Percentiles rank a stretch among this genome's conserved stretches.
These are phyloP conservation scores for Noctua janthe DNA, from an alignment of 2,888 invertebrate genomes.

Conservation along the genomic window DNA sequence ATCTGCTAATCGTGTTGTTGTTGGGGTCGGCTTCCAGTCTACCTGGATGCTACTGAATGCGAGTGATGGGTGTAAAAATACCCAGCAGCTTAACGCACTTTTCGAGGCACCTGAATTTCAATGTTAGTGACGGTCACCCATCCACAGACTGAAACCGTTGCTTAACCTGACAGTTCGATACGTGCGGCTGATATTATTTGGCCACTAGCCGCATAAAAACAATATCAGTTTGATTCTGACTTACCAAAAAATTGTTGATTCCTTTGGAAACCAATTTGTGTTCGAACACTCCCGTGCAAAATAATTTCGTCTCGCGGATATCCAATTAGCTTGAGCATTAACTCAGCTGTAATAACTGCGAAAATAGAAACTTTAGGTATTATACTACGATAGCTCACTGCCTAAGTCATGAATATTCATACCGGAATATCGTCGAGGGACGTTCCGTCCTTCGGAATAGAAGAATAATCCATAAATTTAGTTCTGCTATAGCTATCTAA, in stretches of 20 bases:
- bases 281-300: slow-evolving; percentile 8
- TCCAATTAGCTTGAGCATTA: slow-evolving; percentile 31
- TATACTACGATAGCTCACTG: slow-evolving; percentile 63
- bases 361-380: slow-evolving; percentile 42
- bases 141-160: background rate
- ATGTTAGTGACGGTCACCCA: background rate
- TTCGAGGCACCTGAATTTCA: background rate
- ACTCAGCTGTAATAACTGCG: slow-evolving; percentile 40
- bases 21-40: background rate
- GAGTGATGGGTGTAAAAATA: too few relatives aligned
- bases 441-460: slow-evolving; percentile 72
- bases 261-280: slow-evolving; percentile 12
- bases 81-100: background rate
- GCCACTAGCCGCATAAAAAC: background rate
- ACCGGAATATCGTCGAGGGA: slow-evolving; percentile 70
- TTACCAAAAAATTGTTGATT: background rate
- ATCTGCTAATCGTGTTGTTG: background rate
- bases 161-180: background rate
- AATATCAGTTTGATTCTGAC: background rate
- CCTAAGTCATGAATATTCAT: slow-evolving; percentile 79
- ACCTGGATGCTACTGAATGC: too few relatives aligned
- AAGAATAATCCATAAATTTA: slow-evolving; percentile 73
- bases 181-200: background rate
- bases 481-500: slow-evolving; percentile 55
- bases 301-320: slow-evolving; percentile 13